Base-by-base conservation (phyloP, 2,113 vertebrate species). In the Phalacrocorax aristotelis region DNA sequence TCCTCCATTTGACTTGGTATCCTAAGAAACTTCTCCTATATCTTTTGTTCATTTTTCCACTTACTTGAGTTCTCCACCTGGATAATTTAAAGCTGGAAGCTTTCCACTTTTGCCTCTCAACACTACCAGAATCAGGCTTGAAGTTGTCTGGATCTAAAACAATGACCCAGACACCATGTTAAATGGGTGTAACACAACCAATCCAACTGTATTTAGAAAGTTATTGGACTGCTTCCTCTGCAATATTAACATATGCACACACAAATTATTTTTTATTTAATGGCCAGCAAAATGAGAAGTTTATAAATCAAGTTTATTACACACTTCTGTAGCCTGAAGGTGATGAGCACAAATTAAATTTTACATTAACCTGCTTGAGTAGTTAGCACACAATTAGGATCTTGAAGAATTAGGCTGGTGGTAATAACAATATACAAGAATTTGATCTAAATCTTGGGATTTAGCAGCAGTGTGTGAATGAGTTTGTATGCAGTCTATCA, bases 261-360 rank as follows among this genome's bases (percentile, higher is more conserved):
- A 84, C 60, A 85, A 84, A 57, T 90, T 68, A 61, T 92, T 87
- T 95, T 95, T 96, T 87, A 89, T 96, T 92, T 90, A 83, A 90
- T 66, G 55, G 40, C 49, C 79, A 96, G 72, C 32, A 96, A 97
- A 93, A 95, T 71, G 17, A 82, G 66, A 95, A 93, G 46, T 92
- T 94, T 92, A 90, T 97, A 96, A 96, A 96, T 96, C 91, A 97
- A 46, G 57, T 94, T 94, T 95, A 97, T 96, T 95, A 85, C 60
- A 87, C n/a, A 91, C 4, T 82, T 89, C 92, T 88, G 44, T 82
- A 79, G 74, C 54, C 85, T 95, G 52, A 42, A 84, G 86, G 23
- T 79, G 54, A 90, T 91, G 87, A 69, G 42, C 83, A 81, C 83
- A 96, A 96, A 97, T 94, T 97, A 95, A 94, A 96, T 93, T 97